phyloP scores from a whole-genome alignment of 2,797 vertebrate species.

The Lemur catta region DNA sequence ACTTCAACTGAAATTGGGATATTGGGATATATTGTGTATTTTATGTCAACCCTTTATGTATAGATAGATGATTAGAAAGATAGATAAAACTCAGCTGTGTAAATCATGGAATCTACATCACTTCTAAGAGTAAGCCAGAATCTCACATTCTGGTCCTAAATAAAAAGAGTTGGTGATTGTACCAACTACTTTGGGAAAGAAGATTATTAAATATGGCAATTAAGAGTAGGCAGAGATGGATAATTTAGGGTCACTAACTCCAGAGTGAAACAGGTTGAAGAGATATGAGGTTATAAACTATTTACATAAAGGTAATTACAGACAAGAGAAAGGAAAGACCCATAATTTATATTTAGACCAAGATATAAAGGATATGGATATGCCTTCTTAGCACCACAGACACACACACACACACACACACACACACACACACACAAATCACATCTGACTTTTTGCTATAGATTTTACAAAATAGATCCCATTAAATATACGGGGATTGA shows the following conservation, averaged over 20 bases:
- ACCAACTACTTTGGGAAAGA: not conserved
- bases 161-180: not conserved
- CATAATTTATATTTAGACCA: not conserved
- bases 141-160: not conserved
- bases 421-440: not conserved
- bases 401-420: not conserved
- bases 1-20: not conserved
- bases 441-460: not conserved
- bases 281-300: not conserved
- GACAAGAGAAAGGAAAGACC: not conserved
- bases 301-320: not conserved
- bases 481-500: not conserved
- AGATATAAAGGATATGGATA: not conserved
- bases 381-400: not conserved
- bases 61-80: not conserved
- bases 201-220: not conserved
- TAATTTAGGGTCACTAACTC: not conserved
- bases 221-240: not conserved
- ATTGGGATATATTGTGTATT: not conserved
- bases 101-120: not conserved
- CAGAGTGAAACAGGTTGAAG: not conserved
- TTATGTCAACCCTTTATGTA: not conserved
- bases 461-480: not conserved
- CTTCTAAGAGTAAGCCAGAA: not conserved
- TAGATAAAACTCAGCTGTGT: not conserved